Conservation (phyloP, 2,888 invertebrate species). For the Orchestes rusci region DNA sequence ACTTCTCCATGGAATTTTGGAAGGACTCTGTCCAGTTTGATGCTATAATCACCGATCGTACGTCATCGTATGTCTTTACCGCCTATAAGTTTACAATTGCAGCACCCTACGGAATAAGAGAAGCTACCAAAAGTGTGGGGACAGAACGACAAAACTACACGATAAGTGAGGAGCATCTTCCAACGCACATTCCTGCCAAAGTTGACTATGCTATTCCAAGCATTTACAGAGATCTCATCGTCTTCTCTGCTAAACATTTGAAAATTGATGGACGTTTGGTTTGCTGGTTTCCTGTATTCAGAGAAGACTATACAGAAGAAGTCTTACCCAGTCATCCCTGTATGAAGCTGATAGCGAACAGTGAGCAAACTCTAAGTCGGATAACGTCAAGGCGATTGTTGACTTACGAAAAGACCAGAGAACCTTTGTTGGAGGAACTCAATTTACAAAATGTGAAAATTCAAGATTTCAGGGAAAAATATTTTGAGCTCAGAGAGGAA, state of each 20-base stretch:
- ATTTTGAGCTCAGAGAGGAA: conserved; percentile 61
- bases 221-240: conserved; percentile 76
- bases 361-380: conserved; percentile 80
- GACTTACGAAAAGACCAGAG: conserved; percentile 71
- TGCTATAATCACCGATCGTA: conserved; percentile 94
- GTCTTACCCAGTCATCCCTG: conserved; percentile 77
- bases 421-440: conserved; percentile 46
- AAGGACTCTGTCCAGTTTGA: conserved; percentile 65
- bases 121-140: conserved; percentile 83
- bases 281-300: conserved; percentile 90
- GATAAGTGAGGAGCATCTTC: conserved; percentile 57
- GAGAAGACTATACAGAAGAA: conserved; percentile 63
- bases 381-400: conserved; percentile 76
- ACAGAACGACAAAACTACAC: conserved; percentile 53
- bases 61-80: conserved; percentile 37
- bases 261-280: conserved; percentile 74
- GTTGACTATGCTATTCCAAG: conserved; percentile 76
- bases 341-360: conserved; percentile 69
- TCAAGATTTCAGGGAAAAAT: conserved; percentile 57
- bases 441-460: conserved; percentile 33
- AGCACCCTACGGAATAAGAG: conserved; percentile 98
- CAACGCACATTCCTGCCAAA: conserved; percentile 75
- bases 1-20: conserved; percentile 83
- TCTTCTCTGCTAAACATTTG: conserved; percentile 74
- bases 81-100: conserved; percentile 7